Evolutionary conservation across 2,797 vertebrate species (phyloP).

Genomic region (Galagoides demidoff): DNA sequence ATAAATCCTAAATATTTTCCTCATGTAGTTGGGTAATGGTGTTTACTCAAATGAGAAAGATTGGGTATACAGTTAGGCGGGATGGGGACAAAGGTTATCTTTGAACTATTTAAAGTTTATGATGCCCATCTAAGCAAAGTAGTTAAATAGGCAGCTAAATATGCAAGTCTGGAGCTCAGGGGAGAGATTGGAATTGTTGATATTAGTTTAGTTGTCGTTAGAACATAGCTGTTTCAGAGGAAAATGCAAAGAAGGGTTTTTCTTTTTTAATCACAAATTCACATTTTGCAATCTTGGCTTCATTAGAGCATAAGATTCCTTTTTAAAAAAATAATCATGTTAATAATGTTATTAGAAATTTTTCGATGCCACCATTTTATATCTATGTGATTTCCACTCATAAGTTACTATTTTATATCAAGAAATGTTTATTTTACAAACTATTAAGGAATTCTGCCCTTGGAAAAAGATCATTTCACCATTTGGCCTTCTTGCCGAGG

Average conservation of each 20-base stretch:
- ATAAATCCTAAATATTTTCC: background rate
- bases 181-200: background rate
- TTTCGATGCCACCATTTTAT: constrained; percentile 10
- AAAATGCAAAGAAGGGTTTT: background rate
- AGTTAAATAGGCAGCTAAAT: background rate
- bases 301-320: background rate
- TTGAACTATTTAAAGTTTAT: background rate
- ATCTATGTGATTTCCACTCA: background rate
- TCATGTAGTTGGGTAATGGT: background rate
- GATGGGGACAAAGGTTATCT: background rate
- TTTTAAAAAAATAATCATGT: constrained; percentile 34
- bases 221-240: background rate
- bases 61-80: background rate
- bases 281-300: background rate
- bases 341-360: constrained; percentile 31
- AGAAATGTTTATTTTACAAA: constrained; percentile 30
- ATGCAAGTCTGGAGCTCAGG: background rate
- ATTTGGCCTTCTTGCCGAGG: background rate
- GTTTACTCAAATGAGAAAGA: background rate
- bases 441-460: constrained; percentile 45
- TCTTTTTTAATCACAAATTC: background rate
- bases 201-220: background rate
- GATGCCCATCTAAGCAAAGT: background rate
- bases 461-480: constrained; percentile 39
- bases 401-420: constrained; percentile 32